Conservation (phyloP, 2,888 invertebrate species). For the Aleiodes testaceus region DNA sequence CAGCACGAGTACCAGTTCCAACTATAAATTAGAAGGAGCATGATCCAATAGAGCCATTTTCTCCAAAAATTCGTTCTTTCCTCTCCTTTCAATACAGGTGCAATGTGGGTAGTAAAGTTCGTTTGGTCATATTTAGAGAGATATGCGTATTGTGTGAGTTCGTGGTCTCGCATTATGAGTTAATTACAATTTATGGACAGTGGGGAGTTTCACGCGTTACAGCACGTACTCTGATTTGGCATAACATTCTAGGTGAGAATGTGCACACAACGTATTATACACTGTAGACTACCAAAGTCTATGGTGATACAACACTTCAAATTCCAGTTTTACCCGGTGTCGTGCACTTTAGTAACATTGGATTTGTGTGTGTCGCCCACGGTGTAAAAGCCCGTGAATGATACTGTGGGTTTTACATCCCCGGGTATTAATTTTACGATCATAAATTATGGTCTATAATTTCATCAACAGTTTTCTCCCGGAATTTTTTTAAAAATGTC, state of each 20-base stretch:
- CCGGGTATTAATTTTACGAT: constrained; percentile 28
- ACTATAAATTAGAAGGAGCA: constrained; percentile 24
- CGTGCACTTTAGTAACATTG: constrained; percentile 31
- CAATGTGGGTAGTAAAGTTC: constrained; percentile 42
- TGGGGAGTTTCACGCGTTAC: constrained; percentile 54
- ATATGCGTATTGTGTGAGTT: constrained; percentile 33
- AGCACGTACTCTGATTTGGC: constrained; percentile 53
- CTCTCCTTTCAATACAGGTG: constrained; percentile 32
- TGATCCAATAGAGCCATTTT: background rate
- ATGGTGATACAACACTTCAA: constrained; percentile 42
- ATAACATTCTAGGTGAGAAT: constrained; percentile 45
- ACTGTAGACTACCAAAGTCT: constrained; percentile 35
- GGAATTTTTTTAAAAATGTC: background rate
- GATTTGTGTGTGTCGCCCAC: constrained; percentile 35
- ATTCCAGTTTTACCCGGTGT: constrained; percentile 40
- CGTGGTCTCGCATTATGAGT: constrained; percentile 58
- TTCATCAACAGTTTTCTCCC: constrained; percentile 13
- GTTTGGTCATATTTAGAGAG: constrained; percentile 45
- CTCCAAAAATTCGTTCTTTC: background rate
- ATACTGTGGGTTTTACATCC: constrained; percentile 26
- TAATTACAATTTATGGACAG: constrained; percentile 65
- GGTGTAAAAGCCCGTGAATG: constrained; percentile 33
- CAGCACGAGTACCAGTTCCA: constrained; percentile 27
- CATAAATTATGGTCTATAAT: constrained; percentile 24
- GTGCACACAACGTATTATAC: constrained; percentile 34